A percentile compares a stretch with the other conserved stretches of the same genome.
These are phyloP conservation scores for Apeira syringaria DNA, from an alignment of 2,888 invertebrate species.

Conservation along the genomic window DNA sequence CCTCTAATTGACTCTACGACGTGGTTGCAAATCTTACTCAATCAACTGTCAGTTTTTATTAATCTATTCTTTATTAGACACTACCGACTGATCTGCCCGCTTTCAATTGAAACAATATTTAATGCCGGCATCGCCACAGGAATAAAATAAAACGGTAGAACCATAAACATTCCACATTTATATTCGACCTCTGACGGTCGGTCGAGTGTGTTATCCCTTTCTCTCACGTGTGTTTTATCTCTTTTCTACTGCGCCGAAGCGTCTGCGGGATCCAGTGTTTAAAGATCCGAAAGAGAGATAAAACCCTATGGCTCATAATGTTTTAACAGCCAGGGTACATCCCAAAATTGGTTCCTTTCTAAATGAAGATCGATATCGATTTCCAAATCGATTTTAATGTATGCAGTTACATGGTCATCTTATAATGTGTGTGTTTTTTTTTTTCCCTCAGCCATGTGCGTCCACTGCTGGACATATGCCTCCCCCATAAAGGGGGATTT, in stretches of 20 bases:
- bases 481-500: too few relatives aligned
- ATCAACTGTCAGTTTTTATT: constrained; percentile 68
- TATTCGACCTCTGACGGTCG: constrained; percentile 80
- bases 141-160: constrained; percentile 83
- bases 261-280: constrained; percentile 71
- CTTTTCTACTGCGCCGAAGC: constrained; percentile 69
- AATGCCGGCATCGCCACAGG: constrained; percentile 74
- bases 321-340: constrained; percentile 69
- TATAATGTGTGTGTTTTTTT: too few relatives aligned
- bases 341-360: constrained; percentile 32
- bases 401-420: constrained; percentile 14
- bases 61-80: constrained; percentile 76
- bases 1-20: background rate
- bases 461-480: too few relatives aligned
- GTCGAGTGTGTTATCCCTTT: constrained; percentile 50
- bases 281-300: constrained; percentile 74
- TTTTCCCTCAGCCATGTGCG: too few relatives aligned
- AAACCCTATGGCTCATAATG: constrained; percentile 79
- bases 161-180: constrained; percentile 84
- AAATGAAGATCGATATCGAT: constrained; percentile 34
- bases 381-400: constrained; percentile 31
- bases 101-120: constrained; percentile 83
- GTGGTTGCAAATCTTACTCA: constrained; percentile 62
- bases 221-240: constrained; percentile 44
- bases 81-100: constrained; percentile 72